A percentile compares a stretch with the other conserved stretches of the same genome.
Evolutionary conservation across 2,113 vertebrate genomes (phyloP).

Genomic region (Argyrosomus japonicus): DNA sequence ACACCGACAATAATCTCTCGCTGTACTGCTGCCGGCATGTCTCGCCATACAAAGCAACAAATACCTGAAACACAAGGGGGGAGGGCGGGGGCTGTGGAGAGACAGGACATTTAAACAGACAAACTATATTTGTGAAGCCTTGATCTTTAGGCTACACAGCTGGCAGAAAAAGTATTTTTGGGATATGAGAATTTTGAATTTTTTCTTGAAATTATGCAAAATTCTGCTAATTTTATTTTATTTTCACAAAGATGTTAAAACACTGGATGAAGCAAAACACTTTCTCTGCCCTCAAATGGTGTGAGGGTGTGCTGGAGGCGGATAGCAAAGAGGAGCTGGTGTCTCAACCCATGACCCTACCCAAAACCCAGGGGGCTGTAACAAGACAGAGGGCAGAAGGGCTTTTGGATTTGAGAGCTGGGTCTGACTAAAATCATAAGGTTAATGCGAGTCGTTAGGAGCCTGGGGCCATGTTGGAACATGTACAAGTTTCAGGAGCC

Average conservation of each 20-base stretch:
- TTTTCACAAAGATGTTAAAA: slow-evolving; percentile 37
- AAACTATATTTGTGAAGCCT: slow-evolving; percentile 10
- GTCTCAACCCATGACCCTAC: slow-evolving; percentile 21
- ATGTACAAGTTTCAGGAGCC: not conserved
- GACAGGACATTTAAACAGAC: slow-evolving; percentile 43
- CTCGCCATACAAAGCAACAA: slow-evolving; percentile 71
- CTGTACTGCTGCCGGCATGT: slow-evolving; percentile 76
- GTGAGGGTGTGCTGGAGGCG: not conserved
- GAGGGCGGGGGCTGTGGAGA: slow-evolving; percentile 22
- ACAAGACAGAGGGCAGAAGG: slow-evolving; percentile 43
- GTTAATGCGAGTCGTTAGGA: slow-evolving; percentile 59
- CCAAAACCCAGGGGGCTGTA: slow-evolving; percentile 27
- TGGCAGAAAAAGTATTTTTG: slow-evolving; percentile 5
- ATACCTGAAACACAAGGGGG: slow-evolving; percentile 57
- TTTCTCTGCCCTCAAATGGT: slow-evolving; percentile 14
- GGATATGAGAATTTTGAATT: not conserved
- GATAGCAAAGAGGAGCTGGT: slow-evolving; percentile 3
- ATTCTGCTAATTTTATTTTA: not conserved
- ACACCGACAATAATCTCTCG: slow-evolving; percentile 82
- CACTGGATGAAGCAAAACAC: not conserved
- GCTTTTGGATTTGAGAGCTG: slow-evolving; percentile 20
- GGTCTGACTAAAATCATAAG: slow-evolving; percentile 51
- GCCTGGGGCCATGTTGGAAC: slow-evolving; percentile 34
- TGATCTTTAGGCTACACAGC: slow-evolving; percentile 24
- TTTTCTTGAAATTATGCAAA: not conserved